Percentiles rank a stretch among this genome's conserved stretches.
phyloP scores from a whole-genome alignment of 2,888 invertebrate species.

The Dorcus parallelipipedus region DNA sequence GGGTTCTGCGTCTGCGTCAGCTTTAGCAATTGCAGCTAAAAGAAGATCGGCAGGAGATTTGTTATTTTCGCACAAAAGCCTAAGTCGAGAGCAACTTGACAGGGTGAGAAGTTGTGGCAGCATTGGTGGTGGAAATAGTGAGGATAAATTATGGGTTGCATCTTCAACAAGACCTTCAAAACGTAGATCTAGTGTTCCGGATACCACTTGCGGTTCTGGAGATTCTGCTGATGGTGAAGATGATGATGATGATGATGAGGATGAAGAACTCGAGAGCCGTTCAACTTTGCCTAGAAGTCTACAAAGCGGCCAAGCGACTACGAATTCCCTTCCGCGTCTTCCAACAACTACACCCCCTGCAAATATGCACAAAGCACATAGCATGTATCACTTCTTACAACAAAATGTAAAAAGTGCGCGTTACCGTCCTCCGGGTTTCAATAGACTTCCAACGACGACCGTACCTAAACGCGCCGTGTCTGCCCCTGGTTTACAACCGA shows the following conservation, averaged over 20 bases:
- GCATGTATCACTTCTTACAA: conserved; percentile 58
- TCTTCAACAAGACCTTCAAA: conserved; percentile 40
- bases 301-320: conserved; percentile 57
- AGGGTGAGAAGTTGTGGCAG: conserved; percentile 78
- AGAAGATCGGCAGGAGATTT: conserved; percentile 81
- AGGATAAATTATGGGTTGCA: conserved; percentile 47
- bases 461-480: conserved; percentile 71
- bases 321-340: conserved; percentile 76
- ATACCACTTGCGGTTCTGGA: conserved; percentile 50
- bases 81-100: conserved; percentile 72
- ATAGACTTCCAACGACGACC: conserved; percentile 52
- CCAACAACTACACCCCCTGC: conserved; percentile 51
- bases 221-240: conserved; percentile 53
- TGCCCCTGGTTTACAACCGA: conserved; percentile 70
- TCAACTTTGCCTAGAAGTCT: conserved; percentile 64
- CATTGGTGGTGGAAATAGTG: conserved; percentile 69
- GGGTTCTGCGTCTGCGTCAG: conserved; percentile 61
- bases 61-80: conserved; percentile 73
- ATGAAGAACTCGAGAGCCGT: conserved; percentile 45
- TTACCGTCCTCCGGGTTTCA: conserved; percentile 80
- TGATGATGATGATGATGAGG: conserved; percentile 55
- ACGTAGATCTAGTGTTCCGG: conserved; percentile 59
- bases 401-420: conserved; percentile 79
- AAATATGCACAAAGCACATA: conserved; percentile 61
- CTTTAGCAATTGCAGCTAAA: conserved; percentile 68